phyloP scores from a whole-genome alignment of 1,140 invertebrate species.

The honey bee (Apis mellifera) region Amel_HAv3.1 CM009944.2:8769001-8769500 shows the following conservation, averaged over 20 bases:
- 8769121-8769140: too few relatives aligned
- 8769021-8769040: too few relatives aligned
- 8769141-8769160: too few relatives aligned
- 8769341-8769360: conserved; percentile 63
- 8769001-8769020: too few relatives aligned
- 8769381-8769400: conserved; percentile 55
- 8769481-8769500: conserved; percentile 65
- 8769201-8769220: background rate
- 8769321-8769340: conserved; percentile 60
- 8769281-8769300: conserved; percentile 53
- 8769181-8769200: background rate
- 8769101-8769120: too few relatives aligned
- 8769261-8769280: conserved; percentile 51
- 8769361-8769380: conserved; percentile 47
- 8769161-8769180: background rate
- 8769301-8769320: conserved; percentile 67
- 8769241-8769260: conserved; percentile 16
- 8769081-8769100: too few relatives aligned
- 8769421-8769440: conserved; percentile 59
- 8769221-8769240: conserved; percentile 5
- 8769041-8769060: too few relatives aligned
- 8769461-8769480: conserved; percentile 52
- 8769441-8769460: conserved; percentile 61
- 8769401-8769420: conserved; percentile 60
- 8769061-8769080: too few relatives aligned